Base-by-base conservation (phyloP, 64 coral and sea anemone genomes). In the Cladopsammia gracilis region DNA sequence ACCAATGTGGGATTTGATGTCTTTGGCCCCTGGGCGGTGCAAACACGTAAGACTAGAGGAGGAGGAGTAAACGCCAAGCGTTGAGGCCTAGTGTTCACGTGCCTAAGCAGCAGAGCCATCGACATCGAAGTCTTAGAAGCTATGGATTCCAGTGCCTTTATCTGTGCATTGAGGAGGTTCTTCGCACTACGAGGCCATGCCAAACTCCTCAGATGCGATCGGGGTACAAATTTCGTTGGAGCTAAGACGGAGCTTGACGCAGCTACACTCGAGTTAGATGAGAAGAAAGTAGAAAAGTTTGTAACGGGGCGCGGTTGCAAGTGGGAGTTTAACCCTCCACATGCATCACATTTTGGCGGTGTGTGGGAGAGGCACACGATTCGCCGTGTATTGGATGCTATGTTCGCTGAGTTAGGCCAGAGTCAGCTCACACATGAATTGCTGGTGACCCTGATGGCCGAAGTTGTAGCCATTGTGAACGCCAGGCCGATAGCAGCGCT, bases 321-420 rank as follows among this genome's bases (percentile, higher is more conserved):
- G 54, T 86, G 90, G 81, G 49, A 77, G 25, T 86, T 92, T 24
- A 92, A 92, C 11, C 81, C 81, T 10, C 90, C 81, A 14, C 56
- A 86, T 49, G 52, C 90, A 13, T 92, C 70, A 3, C 81, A 86
- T 10, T 85, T 92, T 25, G 67, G 83, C 23, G 83, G 83, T 43
- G 76, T 48, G 3, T 92, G 89, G 89, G 79, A 92, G 46, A n/a
- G 81, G 25, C 90, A 86, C n/a, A 92, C 90, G 3, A 77, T 92
- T 4, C 70, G 90, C 6, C 43, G 46, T 0, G 71, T 92, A 10
- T 57, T 92, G 5, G 24, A 92, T 54, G 62, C 90, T 47, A 92
- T 92, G 46, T 50, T 92, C 16, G 43, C 80, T 34, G 90, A 92
- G 18, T 22, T 72, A 15, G 52, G 80, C 26, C 23, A 10, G 18